These are phyloP conservation scores for Onychomys leucogaster DNA, from an alignment of 2,797 vertebrate genomes.

Conservation along the genomic window DNA sequence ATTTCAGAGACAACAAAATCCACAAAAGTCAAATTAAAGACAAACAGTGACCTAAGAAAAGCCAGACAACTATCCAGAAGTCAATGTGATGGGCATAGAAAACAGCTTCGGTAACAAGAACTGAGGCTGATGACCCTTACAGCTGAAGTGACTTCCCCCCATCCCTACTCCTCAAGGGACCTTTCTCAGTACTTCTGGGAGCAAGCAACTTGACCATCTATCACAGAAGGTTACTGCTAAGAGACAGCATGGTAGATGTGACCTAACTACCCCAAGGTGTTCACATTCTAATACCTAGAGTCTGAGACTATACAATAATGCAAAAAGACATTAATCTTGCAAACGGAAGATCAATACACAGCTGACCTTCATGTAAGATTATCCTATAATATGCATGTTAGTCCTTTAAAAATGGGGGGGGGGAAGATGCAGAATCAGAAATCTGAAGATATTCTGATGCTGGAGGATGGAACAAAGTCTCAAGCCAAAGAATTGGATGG, in stretches of 20 bases:
- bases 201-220: background rate
- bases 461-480: background rate
- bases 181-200: background rate
- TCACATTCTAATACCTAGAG: background rate
- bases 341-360: background rate
- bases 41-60: background rate
- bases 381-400: background rate
- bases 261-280: background rate
- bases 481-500: background rate
- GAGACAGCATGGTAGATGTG: background rate
- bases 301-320: background rate
- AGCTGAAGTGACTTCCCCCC: background rate
- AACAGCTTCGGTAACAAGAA: slow-evolving; percentile 6
- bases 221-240: background rate
- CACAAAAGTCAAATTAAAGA: slow-evolving; percentile 39
- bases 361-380: slow-evolving; percentile 19
- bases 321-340: background rate
- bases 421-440: background rate
- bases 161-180: too few relatives aligned
- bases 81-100: background rate
- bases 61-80: background rate
- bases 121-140: background rate
- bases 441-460: background rate
- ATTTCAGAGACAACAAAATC: slow-evolving; percentile 30
- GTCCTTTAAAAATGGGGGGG: background rate